Percentiles rank a stretch among this genome's conserved stretches.
phyloP scores from a whole-genome alignment of 1,140 invertebrate species.

The Danaus plexippus region DNA sequence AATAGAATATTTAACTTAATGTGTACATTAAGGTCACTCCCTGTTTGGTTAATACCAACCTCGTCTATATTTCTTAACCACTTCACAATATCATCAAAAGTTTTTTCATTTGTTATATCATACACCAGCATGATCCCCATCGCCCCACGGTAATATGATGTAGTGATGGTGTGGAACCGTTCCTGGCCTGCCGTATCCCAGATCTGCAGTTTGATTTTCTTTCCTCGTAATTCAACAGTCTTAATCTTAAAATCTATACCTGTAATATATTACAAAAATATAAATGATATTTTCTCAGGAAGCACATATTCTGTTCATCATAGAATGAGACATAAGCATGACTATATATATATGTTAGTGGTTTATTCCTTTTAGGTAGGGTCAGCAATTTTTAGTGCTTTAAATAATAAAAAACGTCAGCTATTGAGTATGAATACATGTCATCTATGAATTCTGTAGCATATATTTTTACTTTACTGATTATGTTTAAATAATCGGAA shows the following conservation, averaged over 20 bases:
- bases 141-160: constrained; percentile 97
- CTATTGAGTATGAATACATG: too few species aligned
- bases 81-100: constrained; percentile 98
- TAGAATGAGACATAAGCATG: too few species aligned
- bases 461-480: too few species aligned
- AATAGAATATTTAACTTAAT: too few species aligned
- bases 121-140: constrained; percentile 99
- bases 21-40: not conserved
- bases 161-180: constrained; percentile 97
- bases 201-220: constrained; percentile 99
- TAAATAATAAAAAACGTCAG: too few species aligned
- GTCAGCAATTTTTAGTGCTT: too few species aligned
- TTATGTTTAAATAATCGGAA: constrained; percentile 2
- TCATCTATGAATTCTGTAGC: too few species aligned
- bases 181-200: constrained; percentile 98
- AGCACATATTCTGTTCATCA: too few species aligned
- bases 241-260: constrained; percentile 99
- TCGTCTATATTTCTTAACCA: constrained; percentile 99
- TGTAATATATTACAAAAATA: constrained; percentile 66
- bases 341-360: too few species aligned
- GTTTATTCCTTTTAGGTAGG: too few species aligned
- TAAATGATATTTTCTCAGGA: too few species aligned
- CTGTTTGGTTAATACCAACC: constrained; percentile 51
- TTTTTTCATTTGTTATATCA: constrained; percentile 98
- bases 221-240: constrained; percentile 97